Percentiles rank a stretch among this genome's conserved stretches.
Conservation (phyloP, 2,797 vertebrate genomes). For the Galagoides demidoff region DNA sequence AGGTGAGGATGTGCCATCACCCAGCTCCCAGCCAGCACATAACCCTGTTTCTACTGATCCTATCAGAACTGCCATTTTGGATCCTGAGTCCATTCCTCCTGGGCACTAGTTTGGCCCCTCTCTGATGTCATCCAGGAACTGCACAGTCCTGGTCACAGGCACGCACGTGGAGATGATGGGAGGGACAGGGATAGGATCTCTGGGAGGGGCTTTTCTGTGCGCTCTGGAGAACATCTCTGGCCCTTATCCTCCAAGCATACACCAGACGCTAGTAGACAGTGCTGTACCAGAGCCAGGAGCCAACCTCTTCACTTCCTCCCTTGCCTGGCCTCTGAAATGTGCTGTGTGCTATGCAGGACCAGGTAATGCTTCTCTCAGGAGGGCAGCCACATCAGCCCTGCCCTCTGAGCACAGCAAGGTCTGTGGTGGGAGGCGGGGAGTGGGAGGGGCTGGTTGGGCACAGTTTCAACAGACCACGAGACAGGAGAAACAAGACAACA, state of each 20-base stretch:
- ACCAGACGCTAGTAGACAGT: not conserved
- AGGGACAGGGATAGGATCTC: not conserved
- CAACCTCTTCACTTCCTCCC: not conserved
- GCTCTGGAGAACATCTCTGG: not conserved
- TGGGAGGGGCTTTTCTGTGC: not conserved
- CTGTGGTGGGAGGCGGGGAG: not conserved
- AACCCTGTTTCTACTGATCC: not conserved
- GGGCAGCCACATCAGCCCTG: not conserved
- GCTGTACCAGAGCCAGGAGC: not conserved
- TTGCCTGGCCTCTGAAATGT: not conserved
- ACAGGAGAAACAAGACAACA: not conserved
- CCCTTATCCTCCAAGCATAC: not conserved
- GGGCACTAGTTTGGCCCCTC: not conserved
- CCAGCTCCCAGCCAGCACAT: too few relatives aligned
- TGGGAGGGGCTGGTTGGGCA: fast-evolving
- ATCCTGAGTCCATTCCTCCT: not conserved
- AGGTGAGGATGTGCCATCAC: fast-evolving
- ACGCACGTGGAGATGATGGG: too few relatives aligned
- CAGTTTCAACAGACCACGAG: not conserved
- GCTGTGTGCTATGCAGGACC: not conserved
- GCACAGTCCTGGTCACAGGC: not conserved
- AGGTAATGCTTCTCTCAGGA: not conserved
- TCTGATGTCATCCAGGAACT: not conserved
- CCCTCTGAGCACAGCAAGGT: not conserved
- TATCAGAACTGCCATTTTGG: fast-evolving